Percentiles rank a stretch among this genome's conserved stretches.
Evolutionary conservation across 1,140 invertebrate genomes (phyloP).

Genomic region (Drosophila persimilis): DNA sequence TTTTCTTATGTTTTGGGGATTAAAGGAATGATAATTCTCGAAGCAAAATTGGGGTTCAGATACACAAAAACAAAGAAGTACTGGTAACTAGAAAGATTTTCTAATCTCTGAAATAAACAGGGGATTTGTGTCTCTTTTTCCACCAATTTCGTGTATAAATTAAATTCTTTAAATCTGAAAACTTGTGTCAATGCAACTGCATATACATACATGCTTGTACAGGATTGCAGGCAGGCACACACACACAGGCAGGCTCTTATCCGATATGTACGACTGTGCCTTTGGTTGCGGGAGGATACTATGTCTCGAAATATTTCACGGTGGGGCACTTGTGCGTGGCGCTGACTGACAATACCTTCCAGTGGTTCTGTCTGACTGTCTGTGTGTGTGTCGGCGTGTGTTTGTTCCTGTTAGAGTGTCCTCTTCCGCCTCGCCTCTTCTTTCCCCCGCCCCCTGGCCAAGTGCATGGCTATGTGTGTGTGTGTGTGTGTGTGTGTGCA

Average conservation of each 20-base stretch:
- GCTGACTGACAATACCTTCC: constrained; percentile 9
- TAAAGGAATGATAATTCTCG: no score
- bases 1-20: no score
- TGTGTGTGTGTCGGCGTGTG: constrained; percentile 8
- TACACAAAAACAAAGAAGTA: no score
- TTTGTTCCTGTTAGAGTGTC: constrained; percentile 25
- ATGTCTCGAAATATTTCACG: constrained; percentile 52
- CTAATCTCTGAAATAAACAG: no score
- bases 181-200: no score
- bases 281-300: constrained; percentile 22
- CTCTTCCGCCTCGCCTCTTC: constrained; percentile 9
- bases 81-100: no score
- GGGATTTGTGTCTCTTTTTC: no score
- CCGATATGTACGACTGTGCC: constrained; percentile 14
- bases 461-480: not conserved
- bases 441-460: not conserved
- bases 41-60: no score
- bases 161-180: no score
- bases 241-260: constrained; percentile 7
- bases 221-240: constrained; percentile 1
- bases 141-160: no score
- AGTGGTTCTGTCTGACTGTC: no score
- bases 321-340: constrained; percentile 55
- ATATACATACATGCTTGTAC: no score
- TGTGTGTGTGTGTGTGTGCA: constrained; percentile 32